These are phyloP conservation scores for Tetrao urogallus DNA, from an alignment of 2,113 vertebrate species.

Conservation along the genomic window DNA sequence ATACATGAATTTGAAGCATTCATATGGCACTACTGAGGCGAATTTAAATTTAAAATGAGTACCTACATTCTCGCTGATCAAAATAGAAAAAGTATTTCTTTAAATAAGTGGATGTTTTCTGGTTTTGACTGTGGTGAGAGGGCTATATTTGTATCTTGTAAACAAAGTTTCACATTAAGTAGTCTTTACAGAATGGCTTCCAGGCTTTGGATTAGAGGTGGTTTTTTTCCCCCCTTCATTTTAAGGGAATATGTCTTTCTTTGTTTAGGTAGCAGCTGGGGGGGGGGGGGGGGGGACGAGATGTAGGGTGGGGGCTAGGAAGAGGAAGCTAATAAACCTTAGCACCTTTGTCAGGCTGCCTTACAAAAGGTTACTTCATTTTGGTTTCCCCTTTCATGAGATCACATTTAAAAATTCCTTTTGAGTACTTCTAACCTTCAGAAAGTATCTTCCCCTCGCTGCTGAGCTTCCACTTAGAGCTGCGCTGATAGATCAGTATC, in stretches of 20 bases:
- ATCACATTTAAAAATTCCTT: constrained; percentile 1
- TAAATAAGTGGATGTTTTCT: constrained; percentile 67
- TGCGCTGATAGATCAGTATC: not conserved
- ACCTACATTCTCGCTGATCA: constrained; percentile 34
- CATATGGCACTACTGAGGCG: not conserved
- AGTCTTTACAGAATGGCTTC: constrained; percentile 64
- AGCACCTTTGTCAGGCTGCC: constrained; percentile 56
- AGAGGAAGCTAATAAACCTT: constrained; percentile 54
- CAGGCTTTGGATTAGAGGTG: constrained; percentile 31
- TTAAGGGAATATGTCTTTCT: constrained; percentile 23
- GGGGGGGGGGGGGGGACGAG: not conserved
- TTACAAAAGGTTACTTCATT: constrained; percentile 52
- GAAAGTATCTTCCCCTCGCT: not conserved
- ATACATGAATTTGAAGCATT: constrained; percentile 46
- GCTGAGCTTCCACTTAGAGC: not conserved
- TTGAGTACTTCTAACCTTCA: constrained; percentile 3
- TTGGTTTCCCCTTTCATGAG: constrained; percentile 35
- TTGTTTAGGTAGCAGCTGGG: constrained; percentile 41
- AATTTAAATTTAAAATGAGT: constrained; percentile 58
- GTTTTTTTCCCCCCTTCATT: not conserved
- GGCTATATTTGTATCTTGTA: constrained; percentile 58
- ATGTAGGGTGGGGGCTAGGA: constrained; percentile 2
- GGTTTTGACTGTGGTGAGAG: constrained; percentile 63
- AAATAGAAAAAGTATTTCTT: constrained; percentile 59
- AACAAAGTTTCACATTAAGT: constrained; percentile 70